Conservation (phyloP, 2,888 invertebrate genomes). For the Meandrusa payeni region DNA sequence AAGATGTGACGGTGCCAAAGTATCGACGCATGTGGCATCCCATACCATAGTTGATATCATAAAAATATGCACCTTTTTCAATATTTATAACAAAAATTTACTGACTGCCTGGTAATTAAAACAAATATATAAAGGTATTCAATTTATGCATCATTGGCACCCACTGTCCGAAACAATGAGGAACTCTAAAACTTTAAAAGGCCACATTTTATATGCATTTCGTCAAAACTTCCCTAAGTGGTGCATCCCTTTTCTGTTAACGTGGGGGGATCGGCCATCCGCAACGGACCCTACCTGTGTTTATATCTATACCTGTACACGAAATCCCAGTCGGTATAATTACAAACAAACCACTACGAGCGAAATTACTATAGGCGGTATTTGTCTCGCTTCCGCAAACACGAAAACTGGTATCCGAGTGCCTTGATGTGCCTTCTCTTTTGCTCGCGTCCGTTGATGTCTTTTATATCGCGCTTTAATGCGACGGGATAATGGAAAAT, state of each 20-base stretch:
- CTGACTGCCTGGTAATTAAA: too few species aligned
- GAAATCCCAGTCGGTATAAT: conserved; percentile 68
- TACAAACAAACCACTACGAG: conserved; percentile 60
- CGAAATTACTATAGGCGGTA: conserved; percentile 51
- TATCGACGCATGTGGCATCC: too few species aligned
- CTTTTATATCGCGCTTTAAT: conserved; percentile 60
- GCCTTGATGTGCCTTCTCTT: conserved; percentile 48
- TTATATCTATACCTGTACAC: conserved; percentile 54
- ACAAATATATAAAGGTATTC: too few species aligned
- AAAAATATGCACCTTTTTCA: too few species aligned
- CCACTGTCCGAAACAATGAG: conserved; percentile 58
- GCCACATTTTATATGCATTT: conserved; percentile 45
- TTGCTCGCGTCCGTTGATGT: conserved; percentile 67
- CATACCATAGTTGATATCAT: too few species aligned
- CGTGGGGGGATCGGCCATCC: conserved; percentile 73
- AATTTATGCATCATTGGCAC: conserved; percentile 68
- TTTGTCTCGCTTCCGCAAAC: conserved; percentile 58
- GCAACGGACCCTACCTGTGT: conserved; percentile 62
- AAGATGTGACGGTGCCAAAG: too few species aligned
- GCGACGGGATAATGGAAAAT: conserved; percentile 44
- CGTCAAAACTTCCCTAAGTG: conserved; percentile 50
- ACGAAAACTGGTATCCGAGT: conserved; percentile 38
- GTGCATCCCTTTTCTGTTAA: conserved; percentile 59
- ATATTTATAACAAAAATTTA: too few species aligned
- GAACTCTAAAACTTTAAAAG: conserved; percentile 53